Evolutionary conservation across 2,113 vertebrate genomes (phyloP).

Genomic region (Myrmecobius fasciatus): DNA sequence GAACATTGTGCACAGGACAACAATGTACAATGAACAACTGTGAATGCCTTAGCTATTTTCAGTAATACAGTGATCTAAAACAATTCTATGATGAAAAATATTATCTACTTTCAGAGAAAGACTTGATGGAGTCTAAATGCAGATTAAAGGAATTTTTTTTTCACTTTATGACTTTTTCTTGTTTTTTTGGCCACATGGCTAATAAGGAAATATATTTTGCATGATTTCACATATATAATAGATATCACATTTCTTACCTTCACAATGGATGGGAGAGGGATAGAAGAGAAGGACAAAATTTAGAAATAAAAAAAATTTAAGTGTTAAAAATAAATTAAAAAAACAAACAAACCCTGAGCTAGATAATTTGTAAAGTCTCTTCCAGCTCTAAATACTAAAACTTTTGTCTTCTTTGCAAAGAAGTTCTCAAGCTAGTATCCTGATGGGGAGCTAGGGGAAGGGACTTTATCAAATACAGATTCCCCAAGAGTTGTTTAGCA

Average conservation of each 20-base stretch:
- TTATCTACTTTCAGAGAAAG: not conserved
- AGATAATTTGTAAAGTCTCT: not conserved
- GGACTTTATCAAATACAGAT: not conserved
- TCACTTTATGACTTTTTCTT: not conserved
- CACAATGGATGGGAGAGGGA: not conserved
- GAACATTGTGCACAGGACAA: not conserved
- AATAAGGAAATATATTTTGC: not conserved
- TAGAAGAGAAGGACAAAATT: not conserved
- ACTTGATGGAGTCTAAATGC: not conserved
- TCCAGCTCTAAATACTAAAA: not conserved
- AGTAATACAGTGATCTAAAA: not conserved
- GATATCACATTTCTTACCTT: not conserved
- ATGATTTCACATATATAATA: not conserved
- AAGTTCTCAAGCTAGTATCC: not conserved
- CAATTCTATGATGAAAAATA: not conserved
- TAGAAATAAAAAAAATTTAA: not conserved
- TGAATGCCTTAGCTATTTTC: not conserved
- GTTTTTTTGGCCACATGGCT: not conserved
- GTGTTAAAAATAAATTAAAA: not conserved
- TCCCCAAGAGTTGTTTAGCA: not conserved
- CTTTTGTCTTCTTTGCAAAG: not conserved
- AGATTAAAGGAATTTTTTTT: not conserved
- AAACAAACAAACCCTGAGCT: not conserved
- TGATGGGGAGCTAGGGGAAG: not conserved
- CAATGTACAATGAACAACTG: not conserved